Evolutionary conservation across 2,113 vertebrate species (phyloP).

Genomic region (Alectura lathami): DNA sequence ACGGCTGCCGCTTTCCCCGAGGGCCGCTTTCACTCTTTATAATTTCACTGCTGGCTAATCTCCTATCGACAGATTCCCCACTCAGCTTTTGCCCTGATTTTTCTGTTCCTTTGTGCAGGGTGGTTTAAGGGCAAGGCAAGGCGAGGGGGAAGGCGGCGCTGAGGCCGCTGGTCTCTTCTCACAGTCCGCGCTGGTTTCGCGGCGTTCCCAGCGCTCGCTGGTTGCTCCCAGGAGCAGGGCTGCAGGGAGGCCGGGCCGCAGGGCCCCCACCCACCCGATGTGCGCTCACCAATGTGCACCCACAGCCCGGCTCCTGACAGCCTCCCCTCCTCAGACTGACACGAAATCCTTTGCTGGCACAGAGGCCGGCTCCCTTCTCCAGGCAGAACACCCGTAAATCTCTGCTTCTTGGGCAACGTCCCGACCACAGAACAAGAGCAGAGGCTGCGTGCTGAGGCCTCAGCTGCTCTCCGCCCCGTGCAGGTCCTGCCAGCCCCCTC

Average conservation of each 20-base stretch:
- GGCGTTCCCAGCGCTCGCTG: neutral
- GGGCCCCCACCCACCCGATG: neutral
- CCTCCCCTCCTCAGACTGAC: neutral
- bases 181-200: neutral
- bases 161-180: neutral
- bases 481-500: neutral
- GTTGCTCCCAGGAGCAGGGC: neutral
- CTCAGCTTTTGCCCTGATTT: neutral
- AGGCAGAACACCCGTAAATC: neutral
- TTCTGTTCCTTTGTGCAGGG: neutral
- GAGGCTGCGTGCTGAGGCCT: neutral
- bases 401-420: neutral
- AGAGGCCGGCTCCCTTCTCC: neutral
- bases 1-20: neutral
- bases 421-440: neutral
- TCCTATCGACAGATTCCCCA: neutral
- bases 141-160: neutral
- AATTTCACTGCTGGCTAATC: neutral
- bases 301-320: neutral
- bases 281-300: neutral
- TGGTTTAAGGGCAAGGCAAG: neutral
- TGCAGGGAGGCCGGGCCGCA: neutral
- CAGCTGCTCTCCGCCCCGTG: neutral
- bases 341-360: neutral
- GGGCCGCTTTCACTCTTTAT: neutral